These are phyloP conservation scores for Actenoides hombroni DNA, from an alignment of 2,113 vertebrate species.

Conservation along the genomic window DNA sequence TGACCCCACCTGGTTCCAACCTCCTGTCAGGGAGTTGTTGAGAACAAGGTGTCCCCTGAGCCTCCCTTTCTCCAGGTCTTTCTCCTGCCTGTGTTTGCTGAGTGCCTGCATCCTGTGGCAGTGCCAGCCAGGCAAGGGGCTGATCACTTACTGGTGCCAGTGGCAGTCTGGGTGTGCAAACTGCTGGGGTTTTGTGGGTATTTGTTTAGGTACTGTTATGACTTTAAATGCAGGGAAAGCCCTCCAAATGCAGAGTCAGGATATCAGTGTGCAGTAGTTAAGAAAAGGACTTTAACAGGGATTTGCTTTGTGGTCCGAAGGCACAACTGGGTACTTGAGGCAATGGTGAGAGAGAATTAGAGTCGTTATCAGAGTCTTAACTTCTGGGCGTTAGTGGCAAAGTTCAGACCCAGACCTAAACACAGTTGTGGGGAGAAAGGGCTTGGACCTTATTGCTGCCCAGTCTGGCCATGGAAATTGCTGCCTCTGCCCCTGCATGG, in stretches of 20 bases:
- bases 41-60: too few species aligned
- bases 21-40: too few species aligned
- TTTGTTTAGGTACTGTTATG: not conserved
- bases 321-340: fast-evolving
- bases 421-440: not conserved
- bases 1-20: too few species aligned
- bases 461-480: not conserved
- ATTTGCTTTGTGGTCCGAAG: not conserved
- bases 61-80: not conserved
- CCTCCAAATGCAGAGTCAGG: not conserved
- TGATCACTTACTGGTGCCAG: fast-evolving
- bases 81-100: fast-evolving
- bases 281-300: not conserved
- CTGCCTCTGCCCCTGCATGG: not conserved
- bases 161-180: not conserved
- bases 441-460: not conserved
- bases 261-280: not conserved
- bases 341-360: not conserved
- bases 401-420: not conserved
- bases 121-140: not conserved
- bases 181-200: not conserved
- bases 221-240: not conserved
- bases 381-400: not conserved
- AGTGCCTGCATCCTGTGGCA: not conserved
- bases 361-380: fast-evolving